Base-by-base conservation (phyloP, 1,140 invertebrate species). In the Drosophila bipectinata region DNA sequence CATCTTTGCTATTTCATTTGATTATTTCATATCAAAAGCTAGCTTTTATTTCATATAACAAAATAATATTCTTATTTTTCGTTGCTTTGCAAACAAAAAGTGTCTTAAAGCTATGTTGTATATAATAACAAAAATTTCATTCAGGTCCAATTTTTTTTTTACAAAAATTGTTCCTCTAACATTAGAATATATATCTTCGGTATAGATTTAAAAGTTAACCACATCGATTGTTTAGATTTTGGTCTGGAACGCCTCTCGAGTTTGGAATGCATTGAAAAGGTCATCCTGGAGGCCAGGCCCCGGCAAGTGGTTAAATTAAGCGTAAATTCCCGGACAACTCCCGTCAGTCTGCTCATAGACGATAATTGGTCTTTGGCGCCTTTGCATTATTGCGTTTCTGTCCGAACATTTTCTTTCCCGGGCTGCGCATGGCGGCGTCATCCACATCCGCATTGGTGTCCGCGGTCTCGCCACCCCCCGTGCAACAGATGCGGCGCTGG, bases 361-460 rank as follows among this genome's bases (percentile, higher is more conserved):
- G 79, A 54, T 87, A 90, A 84, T 91, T 90, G 67, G 77, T 84
- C 30, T 51, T 39, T 73, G 85, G 79, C 73, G 79, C 82, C 84
- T 79, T 62, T 12, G 71, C 51, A 18, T 72, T 71, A 52, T 30
- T 72, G 51, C 67, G 82, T 24, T 72, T 56, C 39, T 79, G 72
- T 18, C 79, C 76, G 41, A 83, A 84, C 60, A 72, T 41, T 26
- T 79, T 56, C 10, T 49, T 53, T n/a, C 73, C 58, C 44, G 79
- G 67, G 28, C 63, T 71, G 48, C 72, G 73, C 89, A 91, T 91
- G 21, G 89, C 63, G 12, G 61, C 64, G 30, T 77, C 77, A 56
- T 73, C 52, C 15, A n/a, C 68, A 57, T 71, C 62, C 30, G 21
- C 67, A 52, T 81, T 76, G 45, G 79, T 62, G n/a, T 71, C 76